These are phyloP conservation scores for Australoheros scitulus DNA, from an alignment of 2,113 vertebrate species.

Conservation along the genomic window DNA sequence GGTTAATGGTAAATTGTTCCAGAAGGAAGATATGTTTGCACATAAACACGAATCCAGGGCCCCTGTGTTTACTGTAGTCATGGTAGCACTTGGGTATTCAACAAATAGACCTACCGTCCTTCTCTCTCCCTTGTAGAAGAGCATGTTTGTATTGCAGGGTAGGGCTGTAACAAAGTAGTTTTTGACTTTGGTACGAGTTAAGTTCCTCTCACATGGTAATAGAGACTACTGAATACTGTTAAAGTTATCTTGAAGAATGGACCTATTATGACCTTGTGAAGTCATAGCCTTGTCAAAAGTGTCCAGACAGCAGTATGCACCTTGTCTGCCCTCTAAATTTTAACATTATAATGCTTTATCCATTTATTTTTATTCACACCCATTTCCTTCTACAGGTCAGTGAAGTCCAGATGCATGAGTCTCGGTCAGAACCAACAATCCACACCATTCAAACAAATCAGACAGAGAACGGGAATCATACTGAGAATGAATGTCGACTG, in stretches of 20 bases:
- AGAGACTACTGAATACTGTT: not conserved
- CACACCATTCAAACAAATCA: constrained; percentile 74
- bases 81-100: constrained; percentile 97
- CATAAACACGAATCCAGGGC: constrained; percentile 95
- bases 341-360: not conserved
- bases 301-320: not conserved
- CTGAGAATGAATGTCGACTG: constrained; percentile 73
- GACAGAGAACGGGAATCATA: constrained; percentile 64
- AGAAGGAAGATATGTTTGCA: constrained; percentile 99
- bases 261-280: not conserved
- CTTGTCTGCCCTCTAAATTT: not conserved
- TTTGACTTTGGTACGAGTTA: constrained; percentile 26
- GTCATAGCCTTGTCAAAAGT: not conserved
- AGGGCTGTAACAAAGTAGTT: constrained; percentile 38
- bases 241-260: not conserved
- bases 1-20: constrained; percentile 99
- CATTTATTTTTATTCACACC: constrained; percentile 4
- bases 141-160: constrained; percentile 70
- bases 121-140: constrained; percentile 73
- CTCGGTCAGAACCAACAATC: constrained; percentile 79
- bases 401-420: constrained; percentile 83
- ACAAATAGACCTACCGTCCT: constrained; percentile 89
- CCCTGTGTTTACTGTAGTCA: constrained; percentile 99
- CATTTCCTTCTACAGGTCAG: constrained; percentile 60
- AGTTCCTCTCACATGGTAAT: not conserved